Conservation (phyloP, 2,113 vertebrate genomes). For the Callospermophilus lateralis region DNA sequence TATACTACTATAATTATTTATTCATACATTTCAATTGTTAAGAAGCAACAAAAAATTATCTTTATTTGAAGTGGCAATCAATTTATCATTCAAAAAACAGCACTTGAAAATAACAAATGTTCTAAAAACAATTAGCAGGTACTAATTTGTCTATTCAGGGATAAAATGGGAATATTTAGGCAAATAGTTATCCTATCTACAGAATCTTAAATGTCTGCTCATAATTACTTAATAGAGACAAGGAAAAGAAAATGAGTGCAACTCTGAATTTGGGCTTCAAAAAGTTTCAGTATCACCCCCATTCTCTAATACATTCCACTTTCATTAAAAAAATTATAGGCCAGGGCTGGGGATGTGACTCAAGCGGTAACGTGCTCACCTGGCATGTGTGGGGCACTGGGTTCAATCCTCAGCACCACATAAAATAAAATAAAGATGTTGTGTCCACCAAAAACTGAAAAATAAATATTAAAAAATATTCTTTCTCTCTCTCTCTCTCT, state of each 20-base stretch:
- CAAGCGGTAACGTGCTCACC: no score
- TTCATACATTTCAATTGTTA: not conserved
- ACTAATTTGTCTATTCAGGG: not conserved
- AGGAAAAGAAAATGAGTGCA: not conserved
- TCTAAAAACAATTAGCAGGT: not conserved
- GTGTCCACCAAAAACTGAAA: no score
- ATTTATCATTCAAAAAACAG: conserved; percentile 13
- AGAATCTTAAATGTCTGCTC: not conserved
- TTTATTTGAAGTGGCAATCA: not conserved
- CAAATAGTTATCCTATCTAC: not conserved
- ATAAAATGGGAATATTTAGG: conserved; percentile 19
- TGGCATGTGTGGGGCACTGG: no score
- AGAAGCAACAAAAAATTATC: not conserved
- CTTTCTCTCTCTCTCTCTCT: no score
- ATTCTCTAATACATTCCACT: not conserved
- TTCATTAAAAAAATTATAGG: not conserved
- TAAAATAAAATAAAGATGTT: no score
- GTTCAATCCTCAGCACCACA: no score
- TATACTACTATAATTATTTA: conserved; percentile 3
- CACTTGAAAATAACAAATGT: not conserved
- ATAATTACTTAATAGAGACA: not conserved
- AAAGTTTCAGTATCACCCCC: not conserved
- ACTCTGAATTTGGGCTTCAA: not conserved
- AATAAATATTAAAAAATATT: no score
- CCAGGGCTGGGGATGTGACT: no score